Base-by-base conservation (phyloP, 2,797 vertebrate species). In the Hephaestus fuliginosus region DNA sequence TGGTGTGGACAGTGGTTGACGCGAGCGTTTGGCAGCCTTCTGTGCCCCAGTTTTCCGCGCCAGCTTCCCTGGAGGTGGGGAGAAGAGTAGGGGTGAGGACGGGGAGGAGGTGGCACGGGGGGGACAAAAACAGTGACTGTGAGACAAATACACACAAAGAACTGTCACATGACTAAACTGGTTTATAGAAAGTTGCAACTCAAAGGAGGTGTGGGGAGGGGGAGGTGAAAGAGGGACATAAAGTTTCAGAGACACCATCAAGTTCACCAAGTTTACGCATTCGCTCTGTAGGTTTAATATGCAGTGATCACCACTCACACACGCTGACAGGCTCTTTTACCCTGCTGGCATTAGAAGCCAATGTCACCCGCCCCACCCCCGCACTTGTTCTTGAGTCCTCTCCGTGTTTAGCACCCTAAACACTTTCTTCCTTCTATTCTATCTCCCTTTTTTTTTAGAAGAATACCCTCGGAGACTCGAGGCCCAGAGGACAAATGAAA, bases 1-100 rank as follows among this genome's bases (percentile, higher is more conserved):
- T 99, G 94, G 97, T 99, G 93, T 97, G 97, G 72, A 97, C 94
- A 33, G 97, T 93, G 82, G 97, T 96, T 70, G 97, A 98, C 84
- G 96, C 95, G 84, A 98, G 94, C 49, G 97, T 99, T 95, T 98
- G 97, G 96, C 98, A 99, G 96, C 96, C 97, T 93, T 98, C 97
- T 0, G 97, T 96, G 95, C 98, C 97, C 98, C 98, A 99, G 96
- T 97, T 97, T 93, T 97, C 97, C 17, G 96, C 95, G 87, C 96
- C 97, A 95, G 96, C 94, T 90, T 99, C 98, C 87, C 98, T 99
- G 96, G 94, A 96, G 91, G 88, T 90, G 80, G 87, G 86, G 81
- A 91, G 80, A 91, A 79, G 41, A 22, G 49, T 14, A 55, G 76
- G 63, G 56, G 28, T 15, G 52, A 73, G 68, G 70, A 57, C 71